Percentiles rank a stretch among this genome's conserved stretches.
phyloP scores from a whole-genome alignment of 2,797 vertebrate species.

The Myripristis jacobus region DNA sequence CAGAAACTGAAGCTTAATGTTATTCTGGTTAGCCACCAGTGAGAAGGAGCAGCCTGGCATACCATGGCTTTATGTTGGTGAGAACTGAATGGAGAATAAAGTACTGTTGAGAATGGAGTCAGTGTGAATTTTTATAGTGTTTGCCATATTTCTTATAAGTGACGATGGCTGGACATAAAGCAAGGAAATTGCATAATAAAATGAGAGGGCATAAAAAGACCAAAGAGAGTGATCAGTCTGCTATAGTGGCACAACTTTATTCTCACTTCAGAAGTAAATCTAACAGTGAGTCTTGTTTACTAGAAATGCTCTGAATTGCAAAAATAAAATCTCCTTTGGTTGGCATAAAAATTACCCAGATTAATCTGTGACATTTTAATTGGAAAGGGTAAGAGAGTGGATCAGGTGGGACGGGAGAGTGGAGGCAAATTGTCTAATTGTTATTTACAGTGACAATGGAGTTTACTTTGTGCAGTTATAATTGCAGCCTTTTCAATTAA shows the following conservation, averaged over 20 bases:
- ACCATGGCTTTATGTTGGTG: background rate
- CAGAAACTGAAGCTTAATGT: background rate
- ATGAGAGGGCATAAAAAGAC: conserved; percentile 36
- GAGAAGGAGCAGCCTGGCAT: background rate
- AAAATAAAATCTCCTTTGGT: background rate
- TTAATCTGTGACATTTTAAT: background rate
- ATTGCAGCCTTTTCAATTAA: conserved; percentile 1
- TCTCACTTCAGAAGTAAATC: conserved; percentile 28
- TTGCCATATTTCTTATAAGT: conserved; percentile 38
- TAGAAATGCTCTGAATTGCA: conserved; percentile 6
- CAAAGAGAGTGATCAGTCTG: conserved; percentile 2
- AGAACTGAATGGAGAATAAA: conserved; percentile 20
- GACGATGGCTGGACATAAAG: conserved; percentile 51
- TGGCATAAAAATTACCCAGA: conserved; percentile 4
- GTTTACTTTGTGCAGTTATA: conserved; percentile 4
- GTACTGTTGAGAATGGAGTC: conserved; percentile 37
- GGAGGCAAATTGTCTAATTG: background rate
- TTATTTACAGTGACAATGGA: background rate
- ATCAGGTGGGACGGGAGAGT: too few relatives aligned
- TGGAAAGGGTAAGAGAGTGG: too few relatives aligned
- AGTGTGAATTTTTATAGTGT: conserved; percentile 41
- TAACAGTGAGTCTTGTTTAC: conserved; percentile 11
- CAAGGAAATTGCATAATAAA: conserved; percentile 61
- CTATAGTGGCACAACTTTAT: background rate
- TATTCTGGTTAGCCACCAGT: conserved; percentile 24